These are phyloP conservation scores for Apus apus DNA, from an alignment of 2,113 vertebrate genomes.

Conservation along the genomic window DNA sequence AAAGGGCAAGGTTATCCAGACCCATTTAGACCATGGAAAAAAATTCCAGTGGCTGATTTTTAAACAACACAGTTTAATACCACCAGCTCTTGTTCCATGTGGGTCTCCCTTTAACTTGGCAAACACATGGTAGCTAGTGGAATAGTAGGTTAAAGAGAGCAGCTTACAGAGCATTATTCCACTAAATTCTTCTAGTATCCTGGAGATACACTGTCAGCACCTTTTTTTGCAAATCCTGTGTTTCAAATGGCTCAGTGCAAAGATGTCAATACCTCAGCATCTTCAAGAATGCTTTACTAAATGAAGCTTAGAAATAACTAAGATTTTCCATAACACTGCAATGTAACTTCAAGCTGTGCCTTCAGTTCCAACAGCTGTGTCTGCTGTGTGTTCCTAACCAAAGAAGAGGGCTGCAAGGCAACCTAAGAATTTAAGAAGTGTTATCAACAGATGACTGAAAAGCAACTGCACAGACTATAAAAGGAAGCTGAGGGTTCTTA, in stretches of 20 bases:
- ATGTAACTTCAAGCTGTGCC: background rate
- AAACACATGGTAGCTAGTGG: background rate
- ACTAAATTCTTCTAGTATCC: background rate
- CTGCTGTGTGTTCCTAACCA: background rate
- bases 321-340: background rate
- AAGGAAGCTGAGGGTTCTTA: background rate
- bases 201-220: background rate
- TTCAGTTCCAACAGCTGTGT: background rate
- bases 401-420: background rate
- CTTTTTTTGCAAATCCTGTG: background rate
- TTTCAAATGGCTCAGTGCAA: background rate
- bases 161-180: background rate
- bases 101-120: background rate
- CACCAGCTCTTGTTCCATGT: rapidly evolving
- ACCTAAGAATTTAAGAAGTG: background rate
- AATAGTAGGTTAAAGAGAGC: background rate
- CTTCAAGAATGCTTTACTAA: background rate
- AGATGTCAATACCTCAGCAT: background rate
- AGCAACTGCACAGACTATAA: background rate
- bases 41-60: background rate
- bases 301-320: background rate
- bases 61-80: background rate
- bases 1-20: background rate
- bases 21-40: background rate
- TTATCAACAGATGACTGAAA: background rate